These are phyloP conservation scores for Haliclystus octoradiatus DNA, from an alignment of 30 jellyfish, hydroid and myxozoan genomes.

Conservation along the genomic window DNA sequence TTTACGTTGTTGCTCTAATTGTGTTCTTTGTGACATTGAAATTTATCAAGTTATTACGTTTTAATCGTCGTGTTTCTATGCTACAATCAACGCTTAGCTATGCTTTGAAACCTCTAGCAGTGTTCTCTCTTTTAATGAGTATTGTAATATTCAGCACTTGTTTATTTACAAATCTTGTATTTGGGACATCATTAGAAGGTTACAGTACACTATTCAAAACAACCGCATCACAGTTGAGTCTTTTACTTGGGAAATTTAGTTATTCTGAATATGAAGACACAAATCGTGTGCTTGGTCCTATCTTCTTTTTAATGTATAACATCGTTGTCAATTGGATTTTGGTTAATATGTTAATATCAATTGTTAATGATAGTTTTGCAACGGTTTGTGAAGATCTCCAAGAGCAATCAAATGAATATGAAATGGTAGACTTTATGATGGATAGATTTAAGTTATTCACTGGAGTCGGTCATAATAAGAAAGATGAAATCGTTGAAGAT, in stretches of 20 bases:
- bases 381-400: not conserved
- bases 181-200: slow-evolving; percentile 49
- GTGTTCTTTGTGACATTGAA: slow-evolving; percentile 85
- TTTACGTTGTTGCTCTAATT: slow-evolving; percentile 62
- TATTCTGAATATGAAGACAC: slow-evolving; percentile 69
- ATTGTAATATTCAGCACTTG: slow-evolving; percentile 46
- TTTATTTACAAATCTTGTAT: slow-evolving; percentile 53
- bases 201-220: slow-evolving; percentile 59
- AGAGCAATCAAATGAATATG: slow-evolving; percentile 22
- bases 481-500: slow-evolving; percentile 32
- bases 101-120: slow-evolving; percentile 85
- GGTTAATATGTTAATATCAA: not conserved
- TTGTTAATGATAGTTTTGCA: not conserved
- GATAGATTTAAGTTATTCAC: slow-evolving; percentile 68
- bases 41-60: slow-evolving; percentile 70
- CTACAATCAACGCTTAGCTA: slow-evolving; percentile 75
- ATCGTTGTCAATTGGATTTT: not conserved
- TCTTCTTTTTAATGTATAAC: too few relatives aligned
- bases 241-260: slow-evolving; percentile 85
- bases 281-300: slow-evolving; percentile 42
- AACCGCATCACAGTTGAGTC: slow-evolving; percentile 73
- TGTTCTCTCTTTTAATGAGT: slow-evolving; percentile 82
- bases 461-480: slow-evolving; percentile 54
- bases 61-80: slow-evolving; percentile 81
- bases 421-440: slow-evolving; percentile 24